phyloP scores from a whole-genome alignment of 2,797 vertebrate species.

The Helarctos malayanus region DNA sequence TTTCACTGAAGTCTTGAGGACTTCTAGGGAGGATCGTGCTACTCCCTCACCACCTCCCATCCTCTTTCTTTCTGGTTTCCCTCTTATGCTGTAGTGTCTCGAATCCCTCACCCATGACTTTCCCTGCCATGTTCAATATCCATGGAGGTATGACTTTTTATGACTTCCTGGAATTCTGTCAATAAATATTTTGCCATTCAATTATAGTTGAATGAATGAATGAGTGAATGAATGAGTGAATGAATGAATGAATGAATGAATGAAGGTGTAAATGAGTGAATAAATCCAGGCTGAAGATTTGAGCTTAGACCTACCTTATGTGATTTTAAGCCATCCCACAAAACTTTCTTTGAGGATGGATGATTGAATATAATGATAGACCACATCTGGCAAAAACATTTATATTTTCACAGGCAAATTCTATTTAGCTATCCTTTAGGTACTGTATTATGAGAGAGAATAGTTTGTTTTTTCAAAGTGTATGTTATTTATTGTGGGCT shows the following conservation, averaged over 20 bases:
- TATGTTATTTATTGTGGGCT: slow-evolving; percentile 30
- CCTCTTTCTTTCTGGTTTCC: neutral
- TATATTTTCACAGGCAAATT: slow-evolving; percentile 12
- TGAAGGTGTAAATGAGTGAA: neutral
- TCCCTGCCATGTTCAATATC: neutral
- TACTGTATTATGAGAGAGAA: neutral
- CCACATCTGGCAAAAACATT: neutral
- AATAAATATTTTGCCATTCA: neutral
- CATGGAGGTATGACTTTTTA: neutral
- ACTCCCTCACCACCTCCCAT: neutral
- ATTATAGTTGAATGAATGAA: neutral
- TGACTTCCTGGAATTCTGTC: neutral
- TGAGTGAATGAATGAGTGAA: neutral
- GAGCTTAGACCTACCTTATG: neutral
- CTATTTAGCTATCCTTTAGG: neutral
- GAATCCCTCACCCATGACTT: neutral
- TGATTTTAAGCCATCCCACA: neutral
- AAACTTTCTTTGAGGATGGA: neutral
- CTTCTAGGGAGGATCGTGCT: neutral
- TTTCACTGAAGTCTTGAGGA: neutral
- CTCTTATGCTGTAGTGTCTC: neutral
- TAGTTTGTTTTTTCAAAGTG: slow-evolving; percentile 33
- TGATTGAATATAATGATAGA: neutral
- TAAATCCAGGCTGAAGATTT: neutral
- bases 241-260: neutral